Base-by-base conservation (phyloP, 64 coral and sea anemone species). In the Pachyseris speciosa region DNA sequence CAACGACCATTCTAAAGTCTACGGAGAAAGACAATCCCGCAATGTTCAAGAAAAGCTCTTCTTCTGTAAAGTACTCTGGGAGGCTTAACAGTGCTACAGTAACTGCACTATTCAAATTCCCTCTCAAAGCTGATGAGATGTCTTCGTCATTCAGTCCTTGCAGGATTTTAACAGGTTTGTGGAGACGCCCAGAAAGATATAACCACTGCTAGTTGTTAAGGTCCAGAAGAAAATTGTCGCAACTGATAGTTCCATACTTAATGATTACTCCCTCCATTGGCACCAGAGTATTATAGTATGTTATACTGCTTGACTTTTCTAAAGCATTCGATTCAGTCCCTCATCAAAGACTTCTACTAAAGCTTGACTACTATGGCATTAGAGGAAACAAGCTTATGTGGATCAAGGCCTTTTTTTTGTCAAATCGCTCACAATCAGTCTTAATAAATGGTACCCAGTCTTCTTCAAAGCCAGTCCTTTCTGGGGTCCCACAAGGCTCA, bases 1-100 rank as follows among this genome's bases (percentile, higher is more conserved):
- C 97, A 38, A 99, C 48, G 83, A 99, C 49, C 97, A 99, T 99
- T 90, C 97, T 77, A 64, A 99, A 99, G 68, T 99, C 97, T 12
- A 94, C 97, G 9, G 90, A 80, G 30, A 90, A 99, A 43, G 97
- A 99, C 53, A 99, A 64, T 27, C 94, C 89, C 6, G 97, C 78
- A 55, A 99, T 95, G 11, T 72, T 88, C 43, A 95, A 37, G 77
- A 89, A 99, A 66, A 99, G 69, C 22, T 99, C 85, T 87, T 99
- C 79, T 57, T 87, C 94, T 79, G 44, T 89, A 24, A 99, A 99
- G 42, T 53, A 52, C 40, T 99, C 97, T 3, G 97, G 97, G 19
- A 99, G 88, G 49, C 90, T 95, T 24, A 99, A 42, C 31, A 99
- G 64, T 22, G 97, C 80, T 37, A 87, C 83, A 58, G 83, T 90